Evolutionary conservation across 1,140 invertebrate species (phyloP), one percentile per base, ranked within the genome.

Genomic region (Nilaparvata lugens): DNA sequence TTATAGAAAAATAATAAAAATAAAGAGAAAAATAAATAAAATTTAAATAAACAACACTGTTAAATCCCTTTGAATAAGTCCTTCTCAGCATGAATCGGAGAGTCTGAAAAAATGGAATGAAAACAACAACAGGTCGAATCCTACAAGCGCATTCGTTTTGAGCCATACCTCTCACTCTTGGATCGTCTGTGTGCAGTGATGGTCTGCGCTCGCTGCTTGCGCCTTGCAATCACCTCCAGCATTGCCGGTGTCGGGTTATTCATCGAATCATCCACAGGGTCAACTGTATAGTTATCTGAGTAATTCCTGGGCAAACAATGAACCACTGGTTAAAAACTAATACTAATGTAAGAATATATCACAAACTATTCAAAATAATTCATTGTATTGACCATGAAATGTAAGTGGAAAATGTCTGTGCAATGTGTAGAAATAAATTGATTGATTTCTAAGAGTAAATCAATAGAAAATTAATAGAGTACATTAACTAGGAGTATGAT

Each of bases 161-260:
- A 48, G 16, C 24, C 42, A 64, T 62, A 64, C 64, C 61, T 62
- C 52, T 62, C 64, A 54, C 42, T 58, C 45, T 56, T 62, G 4
- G 21, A 28, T 57, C 61, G 52, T 51, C 52, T 65, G 9, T 24
- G 31, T 7, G 55, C 21, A 4, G 55, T 42, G 21, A 18, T 52
- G 13, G 55, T 61, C 13, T 43, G 14, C 19, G 57, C 70, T 61
- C 64, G 69, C 16, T 76, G 71, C 57, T 74, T 78, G 65, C 75
- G 77, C 58, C 63, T 73, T 54, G 74, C 70, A 61, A 78, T 66
- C 23, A 79, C 70, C n/a, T 72, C 66, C 7, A 79, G 63, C 78
- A 80, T 80, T 0, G 77, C 78, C 23, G 78, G 78, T 2, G 78
- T 80, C 11, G 78, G 78, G 62, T 68, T 66, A 21, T 66, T 58